Evolutionary conservation across 2,113 vertebrate genomes (phyloP), one percentile per base, ranked within the genome.

Genomic region (Myanophis thanlyinensis): DNA sequence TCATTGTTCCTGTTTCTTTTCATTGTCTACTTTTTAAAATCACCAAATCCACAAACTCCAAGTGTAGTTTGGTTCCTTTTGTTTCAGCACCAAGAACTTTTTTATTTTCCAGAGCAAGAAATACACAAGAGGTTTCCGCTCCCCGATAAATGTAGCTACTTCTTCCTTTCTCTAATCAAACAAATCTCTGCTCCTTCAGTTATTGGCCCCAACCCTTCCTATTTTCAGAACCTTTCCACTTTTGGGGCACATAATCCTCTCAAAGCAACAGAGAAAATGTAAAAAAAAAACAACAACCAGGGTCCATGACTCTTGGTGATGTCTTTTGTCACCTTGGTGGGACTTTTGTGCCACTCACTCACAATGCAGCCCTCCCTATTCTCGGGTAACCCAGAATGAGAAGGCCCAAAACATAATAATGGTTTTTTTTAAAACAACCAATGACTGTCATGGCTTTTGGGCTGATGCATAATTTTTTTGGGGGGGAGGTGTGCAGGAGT

Each of bases 391-490:
- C 30, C 18, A 35, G 30, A 59, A 27, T 0, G 0, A 44, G 20
- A 80, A 30, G 91, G 5, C 23, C 9, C 15, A 30, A 20, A n/a
- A 85, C 49, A 12, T n/a, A n/a, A n/a, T n/a, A 1, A 35, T 62
- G 8, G 9, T n/a, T 89, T 20, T 89, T 44, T 85, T n/a, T n/a
- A n/a, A n/a, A 18, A 0, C 2, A 18, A 88, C 40, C 92, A 2
- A 88, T 91, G 93, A 59, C 56, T 92, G 67, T 87, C 35, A 80
- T 48, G 93, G 88, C 89, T 27, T 89, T 93, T 80, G 15, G 67
- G 5, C 90, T 92, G 88, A 52, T 93, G 30, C 92, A 15, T 12
- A 3, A 52, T 5, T 18, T 54, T 12, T 47, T 89, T 89, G 3
- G 48, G 52, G 44, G 27, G 3, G 48, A 35, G 44, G 27, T 52